phyloP scores from a whole-genome alignment of 2,888 invertebrate species.

The Chirona hameri region DNA sequence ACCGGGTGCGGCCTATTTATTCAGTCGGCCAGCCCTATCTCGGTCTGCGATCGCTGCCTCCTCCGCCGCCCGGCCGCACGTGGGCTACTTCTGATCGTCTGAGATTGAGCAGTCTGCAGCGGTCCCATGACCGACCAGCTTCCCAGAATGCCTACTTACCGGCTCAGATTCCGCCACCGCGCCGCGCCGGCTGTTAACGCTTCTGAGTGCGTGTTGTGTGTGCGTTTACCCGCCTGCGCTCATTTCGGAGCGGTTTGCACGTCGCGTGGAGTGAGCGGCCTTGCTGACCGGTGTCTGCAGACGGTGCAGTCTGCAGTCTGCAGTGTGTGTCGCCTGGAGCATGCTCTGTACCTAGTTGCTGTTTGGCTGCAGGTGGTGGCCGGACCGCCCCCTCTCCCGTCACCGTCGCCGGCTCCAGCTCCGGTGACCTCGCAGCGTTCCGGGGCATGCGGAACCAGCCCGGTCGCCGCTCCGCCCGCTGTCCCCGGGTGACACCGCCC shows the following conservation, averaged over 20 bases:
- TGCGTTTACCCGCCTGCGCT: too few relatives aligned
- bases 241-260: not conserved
- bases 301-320: not conserved
- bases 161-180: too few relatives aligned
- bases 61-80: not conserved
- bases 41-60: not conserved
- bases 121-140: too few relatives aligned
- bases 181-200: too few relatives aligned
- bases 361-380: not conserved
- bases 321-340: too few relatives aligned
- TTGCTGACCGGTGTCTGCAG: not conserved
- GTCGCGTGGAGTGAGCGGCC: not conserved
- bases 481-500: constrained; percentile 38
- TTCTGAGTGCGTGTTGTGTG: too few relatives aligned
- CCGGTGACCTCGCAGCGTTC: not conserved
- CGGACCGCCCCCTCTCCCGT: not conserved
- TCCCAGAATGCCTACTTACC: too few relatives aligned
- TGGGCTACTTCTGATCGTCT: not conserved
- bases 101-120: too few relatives aligned
- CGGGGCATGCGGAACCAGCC: constrained; percentile 35
- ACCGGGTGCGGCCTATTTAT: constrained; percentile 14
- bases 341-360: not conserved
- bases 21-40: not conserved
- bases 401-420: not conserved
- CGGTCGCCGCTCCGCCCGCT: constrained; percentile 38